Base-by-base conservation (phyloP, 2,113 vertebrate species). In the Lycocorax pyrrhopterus region DNA sequence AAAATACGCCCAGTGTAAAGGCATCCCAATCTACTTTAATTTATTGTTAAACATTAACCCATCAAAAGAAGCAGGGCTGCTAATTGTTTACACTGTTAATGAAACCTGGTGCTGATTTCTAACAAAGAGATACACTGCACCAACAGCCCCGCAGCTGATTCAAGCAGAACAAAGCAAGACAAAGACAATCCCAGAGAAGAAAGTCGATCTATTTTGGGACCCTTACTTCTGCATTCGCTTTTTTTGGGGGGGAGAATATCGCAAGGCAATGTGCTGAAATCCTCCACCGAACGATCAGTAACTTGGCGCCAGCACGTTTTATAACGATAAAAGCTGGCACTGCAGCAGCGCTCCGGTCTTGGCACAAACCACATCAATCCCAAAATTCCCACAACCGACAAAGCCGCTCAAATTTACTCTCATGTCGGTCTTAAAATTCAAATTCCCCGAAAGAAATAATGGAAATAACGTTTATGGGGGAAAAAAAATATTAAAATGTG, bases 121-220 rank as follows among this genome's bases (percentile, higher is more conserved):
- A 95, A 96, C 96, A 96, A 96, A 96, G 95, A 95, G 87, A 87
- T 55, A 91, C 67, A 81, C 87, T 96, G 96, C 96, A 96, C 74
- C 96, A 95, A 85, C 16, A 79, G 82, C 94, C 90, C 84, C 33
- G 93, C 95, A 74, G 89, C 93, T 26, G 91, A 94, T 60, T 91
- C 91, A 84, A 77, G 85, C 75, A 66, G 91, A 96, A 96, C 79
- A 93, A 96, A 93, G 91, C 93, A 75, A 94, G 89, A 96, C 91
- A 94, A 95, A 94, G 94, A 21, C 92, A 93, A 93, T 73, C 96
- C 95, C 63, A 17, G 62, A 75, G 27, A 80, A 94, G 55, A 91
- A 96, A 90, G n/a, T 59, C 30, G 8, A 62, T 63, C 95, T 96
- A 91, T 89, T 91, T 80, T 75, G 25, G 87, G 79, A 92, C 79